Evolutionary conservation across 2,888 invertebrate genomes (phyloP).

Genomic region (Parnassius apollo): DNA sequence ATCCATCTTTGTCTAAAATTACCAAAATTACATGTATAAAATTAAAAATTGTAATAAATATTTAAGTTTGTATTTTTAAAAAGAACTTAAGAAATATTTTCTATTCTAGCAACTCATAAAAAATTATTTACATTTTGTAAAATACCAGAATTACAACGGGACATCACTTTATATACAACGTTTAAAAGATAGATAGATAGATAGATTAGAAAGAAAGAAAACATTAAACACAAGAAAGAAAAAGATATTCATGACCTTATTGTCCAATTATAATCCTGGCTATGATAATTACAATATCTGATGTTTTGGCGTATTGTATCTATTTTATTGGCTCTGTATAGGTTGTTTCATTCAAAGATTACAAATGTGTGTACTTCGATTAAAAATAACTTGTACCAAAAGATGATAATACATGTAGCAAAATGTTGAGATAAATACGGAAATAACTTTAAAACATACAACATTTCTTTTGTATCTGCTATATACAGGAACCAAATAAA

Average conservation of each 20-base stretch:
- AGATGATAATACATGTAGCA: too few species aligned
- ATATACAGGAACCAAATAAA: conserved; percentile 8
- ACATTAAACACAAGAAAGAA: background rate
- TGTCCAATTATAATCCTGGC: conserved; percentile 15
- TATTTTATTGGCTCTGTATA: conserved; percentile 9
- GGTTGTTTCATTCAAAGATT: too few species aligned
- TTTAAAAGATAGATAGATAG: too few species aligned
- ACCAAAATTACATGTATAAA: conserved; percentile 41
- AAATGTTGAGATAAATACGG: too few species aligned
- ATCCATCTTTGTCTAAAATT: conserved; percentile 47
- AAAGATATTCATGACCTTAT: conserved; percentile 9
- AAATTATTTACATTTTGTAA: conserved; percentile 44
- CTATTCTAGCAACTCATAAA: conserved; percentile 29
- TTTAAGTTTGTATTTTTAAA: conserved; percentile 29
- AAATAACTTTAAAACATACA: background rate
- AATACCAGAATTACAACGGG: conserved; percentile 37
- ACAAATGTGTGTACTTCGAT: too few species aligned
- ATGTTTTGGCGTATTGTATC: conserved; percentile 22
- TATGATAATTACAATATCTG: conserved; percentile 21
- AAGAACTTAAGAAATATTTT: conserved; percentile 29
- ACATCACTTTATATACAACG: conserved; percentile 31
- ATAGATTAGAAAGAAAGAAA: background rate
- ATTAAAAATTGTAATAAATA: conserved; percentile 42
- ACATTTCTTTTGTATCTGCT: background rate
- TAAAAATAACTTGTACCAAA: too few species aligned